A percentile compares a stretch with the other conserved stretches of the same genome.
Conservation (phyloP, 2,797 vertebrate species). For the Phaenicophaeus curvirostris region DNA sequence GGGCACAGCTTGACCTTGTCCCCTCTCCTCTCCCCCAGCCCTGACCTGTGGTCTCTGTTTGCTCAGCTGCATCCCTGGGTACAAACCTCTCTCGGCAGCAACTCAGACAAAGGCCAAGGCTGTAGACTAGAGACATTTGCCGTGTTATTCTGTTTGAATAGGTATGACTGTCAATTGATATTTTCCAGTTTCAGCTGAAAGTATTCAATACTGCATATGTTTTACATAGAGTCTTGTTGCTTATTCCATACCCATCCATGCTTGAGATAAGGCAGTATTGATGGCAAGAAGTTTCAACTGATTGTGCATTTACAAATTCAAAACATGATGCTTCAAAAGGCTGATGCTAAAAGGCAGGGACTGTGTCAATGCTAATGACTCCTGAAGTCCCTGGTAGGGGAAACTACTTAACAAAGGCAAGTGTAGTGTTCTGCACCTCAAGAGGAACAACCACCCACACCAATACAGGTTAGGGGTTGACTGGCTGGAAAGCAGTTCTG, state of each 20-base stretch:
- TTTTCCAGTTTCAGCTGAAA: constrained; percentile 1
- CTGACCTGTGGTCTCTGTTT: rapidly evolving
- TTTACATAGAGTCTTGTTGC: neutral
- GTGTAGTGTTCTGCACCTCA: no score
- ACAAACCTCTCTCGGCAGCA: neutral
- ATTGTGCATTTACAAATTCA: neutral
- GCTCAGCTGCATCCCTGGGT: neutral
- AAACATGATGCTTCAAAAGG: neutral
- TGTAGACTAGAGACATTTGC: neutral
- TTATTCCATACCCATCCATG: neutral
- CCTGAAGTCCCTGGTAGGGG: neutral
- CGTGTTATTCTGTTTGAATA: neutral
- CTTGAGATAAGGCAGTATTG: neutral
- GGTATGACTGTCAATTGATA: neutral
- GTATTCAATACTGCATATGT: constrained; percentile 23
- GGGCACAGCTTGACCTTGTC: neutral
- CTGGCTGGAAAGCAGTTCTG: no score
- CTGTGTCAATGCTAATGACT: neutral
- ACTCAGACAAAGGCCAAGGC: neutral
- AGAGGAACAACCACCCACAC: no score
- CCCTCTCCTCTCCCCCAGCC: neutral
- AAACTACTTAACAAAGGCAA: no score
- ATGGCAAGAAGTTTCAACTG: neutral
- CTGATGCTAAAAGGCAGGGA: neutral
- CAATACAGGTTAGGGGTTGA: no score